Evolutionary conservation across 1,140 invertebrate species (phyloP), one percentile per base, ranked within the genome.

Genomic region (Heliconius hewitsoni): DNA sequence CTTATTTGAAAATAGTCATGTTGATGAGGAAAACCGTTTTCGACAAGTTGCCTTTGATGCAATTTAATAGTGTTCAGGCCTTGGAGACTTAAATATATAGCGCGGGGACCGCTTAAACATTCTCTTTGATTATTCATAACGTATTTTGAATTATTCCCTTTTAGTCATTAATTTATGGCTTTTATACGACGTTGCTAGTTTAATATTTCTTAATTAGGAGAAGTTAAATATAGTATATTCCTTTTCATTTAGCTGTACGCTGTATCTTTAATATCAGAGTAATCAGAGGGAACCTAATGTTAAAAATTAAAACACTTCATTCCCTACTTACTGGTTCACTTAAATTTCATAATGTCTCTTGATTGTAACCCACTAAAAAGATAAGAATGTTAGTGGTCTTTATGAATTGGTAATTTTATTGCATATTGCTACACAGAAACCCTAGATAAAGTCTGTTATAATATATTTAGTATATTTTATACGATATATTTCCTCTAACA

Each of bases 391-490:
- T 46, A 46, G 42, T 46, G 13, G 42, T 11, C 13, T 46, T 46
- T 46, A 55, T 16, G 52, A 19, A n/a, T 19, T 57, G n/a, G 0
- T 60, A 8, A 66, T 27, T 57, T 23, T 57, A 57, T 57, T 57
- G 19, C 23, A 27, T 66, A 23, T 30, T 16, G 0, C 23, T 30
- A 13, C 11, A 27, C 11, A 30, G 23, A 66, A 66, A 66, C 60
- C 60, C 3, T 16, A 66, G 23, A 30, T 27, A 66, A 66, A 66
- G 13, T 66, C 19, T 72, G 8, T 72, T 72, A 6, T 37, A 39
- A 72, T 72, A 72, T 72, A 72, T 39, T 39, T 19, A 37, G 18
- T 72, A 72, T 19, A 72, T 72, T 71, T 39, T 34, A 72, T 39
- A 9, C 37, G n/a, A 72, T 72, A 72, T 13, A 72, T 72, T 72